A percentile compares a stretch with the other conserved stretches of the same genome.
These are phyloP conservation scores for Acanthoscelides obtectus DNA, from an alignment of 2,888 invertebrate genomes.

Conservation along the genomic window DNA sequence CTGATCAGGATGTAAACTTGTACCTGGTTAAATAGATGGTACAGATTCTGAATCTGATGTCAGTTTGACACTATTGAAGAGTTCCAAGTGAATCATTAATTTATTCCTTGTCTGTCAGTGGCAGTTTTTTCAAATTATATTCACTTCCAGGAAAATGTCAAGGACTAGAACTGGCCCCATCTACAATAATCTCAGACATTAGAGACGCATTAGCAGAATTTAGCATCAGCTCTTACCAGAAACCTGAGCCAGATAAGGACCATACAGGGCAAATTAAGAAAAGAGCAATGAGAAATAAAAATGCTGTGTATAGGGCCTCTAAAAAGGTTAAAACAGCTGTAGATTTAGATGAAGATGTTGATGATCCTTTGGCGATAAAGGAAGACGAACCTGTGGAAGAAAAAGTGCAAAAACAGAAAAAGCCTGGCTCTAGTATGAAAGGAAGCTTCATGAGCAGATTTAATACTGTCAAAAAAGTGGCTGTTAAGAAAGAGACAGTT, in stretches of 20 bases:
- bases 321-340: constrained; percentile 21
- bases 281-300: constrained; percentile 23
- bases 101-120: too few species aligned
- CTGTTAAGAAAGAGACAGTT: neutral
- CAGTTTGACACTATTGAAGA: too few species aligned
- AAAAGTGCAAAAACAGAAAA: neutral
- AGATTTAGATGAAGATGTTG: constrained; percentile 4
- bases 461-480: neutral
- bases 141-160: constrained; percentile 18
- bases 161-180: constrained; percentile 19
- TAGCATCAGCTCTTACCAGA: neutral
- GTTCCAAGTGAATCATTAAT: too few species aligned
- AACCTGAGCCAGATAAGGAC: constrained; percentile 1
- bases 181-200: constrained; percentile 20
- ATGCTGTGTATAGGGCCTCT: constrained; percentile 25
- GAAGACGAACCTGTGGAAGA: neutral
- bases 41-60: too few species aligned
- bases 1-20: too few species aligned
- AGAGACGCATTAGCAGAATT: constrained; percentile 11
- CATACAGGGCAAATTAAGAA: constrained; percentile 10
- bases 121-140: neutral
- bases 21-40: too few species aligned
- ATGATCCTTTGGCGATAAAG: neutral
- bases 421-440: neutral
- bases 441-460: neutral